Percentiles rank a stretch among this genome's conserved stretches.
phyloP scores from a whole-genome alignment of 2,797 vertebrate genomes.

The Clamator glandarius region DNA sequence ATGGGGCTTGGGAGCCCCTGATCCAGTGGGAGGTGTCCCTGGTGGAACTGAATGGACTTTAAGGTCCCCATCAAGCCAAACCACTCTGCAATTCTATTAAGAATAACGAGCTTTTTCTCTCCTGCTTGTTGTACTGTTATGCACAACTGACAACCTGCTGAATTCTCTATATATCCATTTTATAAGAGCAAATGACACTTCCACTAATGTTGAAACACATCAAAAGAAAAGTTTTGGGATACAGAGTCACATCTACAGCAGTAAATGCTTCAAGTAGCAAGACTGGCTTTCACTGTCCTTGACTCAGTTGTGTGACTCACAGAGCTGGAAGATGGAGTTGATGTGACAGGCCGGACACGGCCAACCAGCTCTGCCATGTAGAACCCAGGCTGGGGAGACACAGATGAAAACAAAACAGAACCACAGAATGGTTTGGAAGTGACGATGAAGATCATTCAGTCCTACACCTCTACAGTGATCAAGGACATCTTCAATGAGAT shows the following conservation, averaged over 20 bases:
- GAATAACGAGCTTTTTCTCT: background rate
- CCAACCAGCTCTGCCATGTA: background rate
- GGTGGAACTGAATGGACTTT: no score
- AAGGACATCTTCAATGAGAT: no score
- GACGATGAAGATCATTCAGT: no score
- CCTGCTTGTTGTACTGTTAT: accelerated
- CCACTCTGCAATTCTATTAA: background rate
- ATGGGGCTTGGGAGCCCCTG: no score
- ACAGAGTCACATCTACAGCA: accelerated
- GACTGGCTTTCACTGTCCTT: background rate
- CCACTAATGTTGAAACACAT: background rate
- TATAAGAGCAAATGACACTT: background rate
- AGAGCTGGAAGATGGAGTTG: accelerated
- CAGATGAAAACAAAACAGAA: no score
- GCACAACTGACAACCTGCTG: background rate
- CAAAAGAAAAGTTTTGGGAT: background rate
- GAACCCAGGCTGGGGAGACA: accelerated
- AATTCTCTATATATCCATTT: background rate
- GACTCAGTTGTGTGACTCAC: no score
- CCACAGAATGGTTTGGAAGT: no score
- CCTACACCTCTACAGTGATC: no score
- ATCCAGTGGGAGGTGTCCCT: no score
- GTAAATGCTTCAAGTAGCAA: background rate
- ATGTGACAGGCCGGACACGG: accelerated
- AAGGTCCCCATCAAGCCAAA: no score